These are phyloP conservation scores for Desmodus rotundus DNA, from an alignment of 2,113 vertebrate species.

Conservation along the genomic window DNA sequence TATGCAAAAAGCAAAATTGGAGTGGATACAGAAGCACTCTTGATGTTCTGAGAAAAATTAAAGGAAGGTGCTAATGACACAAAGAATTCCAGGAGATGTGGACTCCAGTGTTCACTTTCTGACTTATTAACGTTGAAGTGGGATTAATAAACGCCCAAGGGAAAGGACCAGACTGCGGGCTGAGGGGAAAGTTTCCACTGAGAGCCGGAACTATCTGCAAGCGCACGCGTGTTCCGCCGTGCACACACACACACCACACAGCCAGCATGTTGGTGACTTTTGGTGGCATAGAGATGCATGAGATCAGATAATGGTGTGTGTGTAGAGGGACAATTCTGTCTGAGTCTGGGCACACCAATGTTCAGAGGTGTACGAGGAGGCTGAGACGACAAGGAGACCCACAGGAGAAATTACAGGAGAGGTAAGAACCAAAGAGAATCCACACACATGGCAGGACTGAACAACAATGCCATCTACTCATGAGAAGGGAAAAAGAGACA, in stretches of 20 bases:
- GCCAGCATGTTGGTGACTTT: neutral
- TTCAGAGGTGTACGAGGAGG: neutral
- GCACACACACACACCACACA: neutral
- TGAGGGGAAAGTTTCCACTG: neutral
- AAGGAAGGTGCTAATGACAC: neutral
- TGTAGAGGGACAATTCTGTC: neutral
- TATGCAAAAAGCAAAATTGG: neutral
- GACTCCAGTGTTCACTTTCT: neutral
- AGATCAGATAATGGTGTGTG: neutral
- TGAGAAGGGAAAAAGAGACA: neutral
- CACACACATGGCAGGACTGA: neutral
- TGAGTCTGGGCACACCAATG: neutral
- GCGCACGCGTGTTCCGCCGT: neutral
- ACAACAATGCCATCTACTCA: neutral
- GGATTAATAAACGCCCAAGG: neutral
- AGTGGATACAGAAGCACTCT: neutral
- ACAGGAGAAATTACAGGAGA: neutral
- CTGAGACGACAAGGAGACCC: neutral
- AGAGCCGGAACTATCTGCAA: neutral
- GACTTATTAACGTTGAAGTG: neutral
- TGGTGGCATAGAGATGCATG: neutral
- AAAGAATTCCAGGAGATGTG: neutral
- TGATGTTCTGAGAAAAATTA: neutral
- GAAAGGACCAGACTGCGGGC: neutral
- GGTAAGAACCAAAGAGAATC: neutral